phyloP scores from a whole-genome alignment of 1,140 invertebrate genomes.

The Trachymyrmex cornetzi region DNA sequence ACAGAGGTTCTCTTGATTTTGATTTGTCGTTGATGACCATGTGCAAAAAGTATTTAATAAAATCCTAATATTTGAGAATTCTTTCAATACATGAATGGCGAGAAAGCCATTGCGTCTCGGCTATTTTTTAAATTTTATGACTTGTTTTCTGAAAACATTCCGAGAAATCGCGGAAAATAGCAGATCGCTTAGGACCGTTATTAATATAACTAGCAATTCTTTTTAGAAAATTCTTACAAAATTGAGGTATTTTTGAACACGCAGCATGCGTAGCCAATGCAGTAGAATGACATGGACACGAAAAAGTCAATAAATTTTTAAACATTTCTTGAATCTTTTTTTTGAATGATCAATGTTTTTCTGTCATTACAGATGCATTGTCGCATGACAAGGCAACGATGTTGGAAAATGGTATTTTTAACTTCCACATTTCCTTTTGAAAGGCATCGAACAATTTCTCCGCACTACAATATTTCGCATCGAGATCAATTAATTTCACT shows the following conservation, averaged over 20 bases:
- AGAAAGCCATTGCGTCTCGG: slow-evolving; percentile 12
- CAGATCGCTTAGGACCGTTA: background rate
- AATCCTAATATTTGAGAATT: slow-evolving; percentile 13
- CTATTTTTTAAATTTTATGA: background rate
- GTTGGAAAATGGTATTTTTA: background rate
- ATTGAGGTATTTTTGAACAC: background rate
- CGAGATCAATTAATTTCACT: background rate
- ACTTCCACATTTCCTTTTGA: background rate
- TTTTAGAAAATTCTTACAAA: background rate
- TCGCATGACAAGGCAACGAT: background rate
- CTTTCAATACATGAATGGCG: background rate
- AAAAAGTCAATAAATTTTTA: no score
- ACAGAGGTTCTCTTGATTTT: no score
- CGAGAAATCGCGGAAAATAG: background rate
- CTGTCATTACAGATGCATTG: background rate
- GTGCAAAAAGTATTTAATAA: background rate
- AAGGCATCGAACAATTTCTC: background rate
- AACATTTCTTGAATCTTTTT: background rate
- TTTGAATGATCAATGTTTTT: no score
- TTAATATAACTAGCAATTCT: slow-evolving; percentile 2
- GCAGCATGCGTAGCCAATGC: no score
- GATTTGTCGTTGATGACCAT: no score
- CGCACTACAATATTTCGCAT: background rate
- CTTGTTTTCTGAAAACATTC: background rate
- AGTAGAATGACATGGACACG: no score